Base-by-base conservation (phyloP, 2,113 vertebrate species). In the Malurus cyaneus region DNA sequence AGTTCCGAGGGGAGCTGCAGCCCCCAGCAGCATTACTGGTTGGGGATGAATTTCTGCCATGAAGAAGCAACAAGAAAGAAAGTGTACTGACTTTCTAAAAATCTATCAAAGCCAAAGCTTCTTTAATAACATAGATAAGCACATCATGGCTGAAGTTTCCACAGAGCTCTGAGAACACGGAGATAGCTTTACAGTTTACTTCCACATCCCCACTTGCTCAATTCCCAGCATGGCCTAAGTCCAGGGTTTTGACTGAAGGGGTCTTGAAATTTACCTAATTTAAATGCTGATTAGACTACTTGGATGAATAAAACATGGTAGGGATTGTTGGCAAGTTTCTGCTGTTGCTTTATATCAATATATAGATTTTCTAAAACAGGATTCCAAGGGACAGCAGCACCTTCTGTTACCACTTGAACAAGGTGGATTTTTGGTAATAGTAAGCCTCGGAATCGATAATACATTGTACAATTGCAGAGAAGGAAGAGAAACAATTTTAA, bases 261-360 rank as follows among this genome's bases (percentile, higher is more conserved):
- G 39, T 87, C 70, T 65, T 85, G 76, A 88, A 87, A 92, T 49
- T 77, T 86, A 86, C 66, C 78, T 77, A 88, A 95, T 95, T 89
- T 86, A 94, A 80, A 91, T 89, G 91, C 84, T 91, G 86, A 80
- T 94, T 85, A 80, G 78, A 56, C 31, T 93, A 89, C 89, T 93
- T 83, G 82, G 74, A 73, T 64, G n/a, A 88, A 77, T 73, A 86
- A 80, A 85, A 77, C 11, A 19, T 61, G 73, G 47, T 53, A 83
- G 78, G 80, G 80, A 96, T 96, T 46, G 56, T 88, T 72, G 66
- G 59, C 66, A 88, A 88, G 34, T 77, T 88, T 92, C 66, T 93
- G 78, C 81, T 92, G 50, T 84, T 93, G 41, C 72, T 92, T 91
- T 80, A 71, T 32, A 54, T 89, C 90, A 84, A 32, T 17, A 91